phyloP scores from a whole-genome alignment of 1,140 invertebrate species.

The Heliconius hewitsoni region DNA sequence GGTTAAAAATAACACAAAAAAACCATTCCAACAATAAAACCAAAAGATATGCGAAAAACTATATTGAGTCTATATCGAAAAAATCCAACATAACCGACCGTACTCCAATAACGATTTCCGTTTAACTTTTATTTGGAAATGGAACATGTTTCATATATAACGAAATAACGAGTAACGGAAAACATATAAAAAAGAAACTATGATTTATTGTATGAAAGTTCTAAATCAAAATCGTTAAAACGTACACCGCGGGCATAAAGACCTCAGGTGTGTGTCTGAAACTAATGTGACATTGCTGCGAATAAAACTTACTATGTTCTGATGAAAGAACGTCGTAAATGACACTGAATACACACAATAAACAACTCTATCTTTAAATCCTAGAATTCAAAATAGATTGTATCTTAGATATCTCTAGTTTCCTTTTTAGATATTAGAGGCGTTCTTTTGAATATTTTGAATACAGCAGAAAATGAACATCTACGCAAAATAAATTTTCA shows the following conservation, averaged over 20 bases:
- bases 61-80: neutral
- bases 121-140: neutral
- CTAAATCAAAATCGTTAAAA: slow-evolving; percentile 42
- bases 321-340: neutral
- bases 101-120: slow-evolving; percentile 6
- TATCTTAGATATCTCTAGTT: neutral
- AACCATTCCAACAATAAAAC: neutral
- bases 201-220: slow-evolving; percentile 24
- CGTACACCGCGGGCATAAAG: slow-evolving; percentile 35
- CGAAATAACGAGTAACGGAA: slow-evolving; percentile 2
- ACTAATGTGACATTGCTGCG: slow-evolving; percentile 44
- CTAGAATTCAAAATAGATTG: neutral
- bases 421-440: neutral
- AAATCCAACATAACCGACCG: slow-evolving; percentile 2
- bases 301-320: slow-evolving; percentile 34
- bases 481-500: slow-evolving; percentile 37
- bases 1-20: too few relatives aligned
- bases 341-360: neutral
- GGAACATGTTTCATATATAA: slow-evolving; percentile 9
- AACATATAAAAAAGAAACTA: slow-evolving; percentile 5
- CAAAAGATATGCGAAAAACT: neutral
- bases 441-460: slow-evolving; percentile 40
- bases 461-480: slow-evolving; percentile 39
- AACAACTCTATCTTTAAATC: neutral
- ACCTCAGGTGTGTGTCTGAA: slow-evolving; percentile 43